These are phyloP conservation scores for Corythoichthys intestinalis DNA, from an alignment of 2,113 vertebrate genomes.

Conservation along the genomic window DNA sequence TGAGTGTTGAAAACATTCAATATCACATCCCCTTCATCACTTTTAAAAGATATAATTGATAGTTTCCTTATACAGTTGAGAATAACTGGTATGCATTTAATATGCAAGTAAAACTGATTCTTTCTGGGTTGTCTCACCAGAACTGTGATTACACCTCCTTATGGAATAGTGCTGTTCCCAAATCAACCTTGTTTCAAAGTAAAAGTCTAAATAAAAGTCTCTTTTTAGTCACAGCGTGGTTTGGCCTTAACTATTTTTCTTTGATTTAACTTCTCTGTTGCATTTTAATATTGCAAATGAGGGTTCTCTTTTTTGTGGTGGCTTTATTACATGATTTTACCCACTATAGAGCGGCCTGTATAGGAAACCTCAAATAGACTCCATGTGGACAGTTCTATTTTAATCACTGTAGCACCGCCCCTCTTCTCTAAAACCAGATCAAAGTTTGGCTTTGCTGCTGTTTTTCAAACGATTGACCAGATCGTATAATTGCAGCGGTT, in stretches of 20 bases:
- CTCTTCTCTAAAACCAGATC: conserved; percentile 63
- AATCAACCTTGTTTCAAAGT: conserved; percentile 9
- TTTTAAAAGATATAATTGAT: background rate
- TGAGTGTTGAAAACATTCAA: background rate
- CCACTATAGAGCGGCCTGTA: conserved; percentile 51
- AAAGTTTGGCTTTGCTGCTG: conserved; percentile 49
- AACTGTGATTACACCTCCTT: conserved; percentile 10
- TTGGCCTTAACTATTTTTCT: conserved; percentile 13
- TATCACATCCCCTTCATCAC: background rate
- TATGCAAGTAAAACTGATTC: background rate
- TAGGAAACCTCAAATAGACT: conserved; percentile 71
- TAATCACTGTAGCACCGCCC: conserved; percentile 49
- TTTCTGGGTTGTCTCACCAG: background rate
- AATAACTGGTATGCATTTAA: background rate
- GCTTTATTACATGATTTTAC: conserved; percentile 51
- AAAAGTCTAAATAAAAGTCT: conserved; percentile 3
- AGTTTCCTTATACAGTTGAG: background rate
- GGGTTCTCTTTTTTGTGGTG: conserved; percentile 30
- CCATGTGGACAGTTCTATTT: conserved; percentile 73
- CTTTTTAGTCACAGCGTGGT: conserved; percentile 13
- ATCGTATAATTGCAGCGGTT: conserved; percentile 73
- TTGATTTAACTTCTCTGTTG: conserved; percentile 31
- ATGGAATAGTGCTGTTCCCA: background rate
- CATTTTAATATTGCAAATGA: conserved; percentile 47
- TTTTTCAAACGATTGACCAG: conserved; percentile 57